Evolutionary conservation across 2,113 vertebrate species (phyloP), one percentile per base, ranked within the genome.

Genomic region (Sturnira hondurensis): DNA sequence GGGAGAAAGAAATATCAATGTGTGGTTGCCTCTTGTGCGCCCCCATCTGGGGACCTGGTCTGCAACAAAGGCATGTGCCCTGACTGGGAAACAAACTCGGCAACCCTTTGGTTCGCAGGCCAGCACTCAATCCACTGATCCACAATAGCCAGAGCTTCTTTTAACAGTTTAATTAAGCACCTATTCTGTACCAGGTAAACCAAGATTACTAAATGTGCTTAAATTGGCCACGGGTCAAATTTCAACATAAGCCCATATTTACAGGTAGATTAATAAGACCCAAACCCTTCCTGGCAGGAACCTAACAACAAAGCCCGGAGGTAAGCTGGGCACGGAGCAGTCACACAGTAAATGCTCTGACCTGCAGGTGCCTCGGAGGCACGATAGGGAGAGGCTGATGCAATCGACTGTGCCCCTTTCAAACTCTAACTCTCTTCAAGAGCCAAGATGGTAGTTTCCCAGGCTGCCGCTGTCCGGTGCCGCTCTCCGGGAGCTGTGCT

Each of bases 401-500:
- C 61, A 95, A 47, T 14, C 3, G 1, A 63, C 43, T 67, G 52
- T 54, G 63, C 80, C 52, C 14, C 54, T 56, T 71, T 93, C 76
- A 90, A 47, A 84, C 45, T 47, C 47, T 20, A 45, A 71, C n/a
- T 85, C 85, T 73, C 17, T 63, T 63, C 74, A 36, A 54, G 77
- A 78, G 36, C 80, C 58, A 63, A 76, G 63, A 33, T 11, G 19
- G 41, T 54, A 61, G 15, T 65, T 41, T 89, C 54, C 38, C 58
- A 85, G 43, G 76, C 31, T 8, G 19, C 17, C 52, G 45, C 5
- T 31, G 14, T 12, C 67, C 4, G 6, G 28, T 47, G 63, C 28
- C 1, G 8, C 22, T 20, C 12, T 6, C 0, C 4, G 11, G 6
- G 5, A 47, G 20, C 45, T 7, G 13, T 5, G 41, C 45, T 26